Evolutionary conservation across 2,797 vertebrate genomes (phyloP).

Genomic region (Poecilia wingei): DNA sequence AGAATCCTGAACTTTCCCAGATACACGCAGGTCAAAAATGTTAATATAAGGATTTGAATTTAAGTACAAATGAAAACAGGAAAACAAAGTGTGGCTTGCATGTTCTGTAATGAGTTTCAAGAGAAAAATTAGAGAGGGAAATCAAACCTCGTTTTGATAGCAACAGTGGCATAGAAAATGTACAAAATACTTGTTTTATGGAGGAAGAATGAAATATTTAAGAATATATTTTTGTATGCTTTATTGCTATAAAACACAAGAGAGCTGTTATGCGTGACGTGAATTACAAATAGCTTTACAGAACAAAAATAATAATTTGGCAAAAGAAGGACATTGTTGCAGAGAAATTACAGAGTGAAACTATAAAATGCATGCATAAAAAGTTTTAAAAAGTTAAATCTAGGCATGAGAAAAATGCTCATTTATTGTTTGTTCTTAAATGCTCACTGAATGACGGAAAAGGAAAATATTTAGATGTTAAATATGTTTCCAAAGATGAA

Average conservation of each 20-base stretch:
- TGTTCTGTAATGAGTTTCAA: neutral
- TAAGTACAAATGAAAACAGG: neutral
- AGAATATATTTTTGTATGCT: neutral
- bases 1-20: neutral
- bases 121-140: neutral
- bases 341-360: neutral
- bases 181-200: neutral
- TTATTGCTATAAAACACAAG: neutral
- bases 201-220: neutral
- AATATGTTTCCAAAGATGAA: neutral
- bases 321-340: neutral
- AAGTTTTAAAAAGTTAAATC: neutral
- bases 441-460: neutral
- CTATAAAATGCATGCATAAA: neutral
- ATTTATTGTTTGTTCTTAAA: neutral
- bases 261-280: neutral
- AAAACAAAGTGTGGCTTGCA: neutral
- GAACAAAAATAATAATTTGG: neutral
- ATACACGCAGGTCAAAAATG: neutral
- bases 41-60: neutral
- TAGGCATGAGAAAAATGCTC: neutral
- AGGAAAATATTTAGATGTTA: neutral
- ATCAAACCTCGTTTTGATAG: neutral
- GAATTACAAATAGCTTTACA: neutral
- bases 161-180: neutral